Conservation (phyloP, 1,140 invertebrate genomes). For the Heliothis virescens region DNA sequence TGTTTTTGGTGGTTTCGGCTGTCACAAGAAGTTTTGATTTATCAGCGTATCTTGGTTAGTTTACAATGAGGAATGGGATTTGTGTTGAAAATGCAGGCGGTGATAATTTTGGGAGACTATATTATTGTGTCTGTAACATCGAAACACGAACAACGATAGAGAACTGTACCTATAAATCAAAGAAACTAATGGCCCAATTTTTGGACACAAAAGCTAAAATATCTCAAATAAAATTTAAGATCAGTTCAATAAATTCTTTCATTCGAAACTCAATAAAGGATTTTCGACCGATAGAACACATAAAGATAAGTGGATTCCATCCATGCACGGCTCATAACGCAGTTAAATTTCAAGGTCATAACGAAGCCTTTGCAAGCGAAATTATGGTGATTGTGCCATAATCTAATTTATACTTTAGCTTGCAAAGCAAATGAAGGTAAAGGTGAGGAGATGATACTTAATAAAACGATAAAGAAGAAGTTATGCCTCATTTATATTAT, state of each 20-base stretch:
- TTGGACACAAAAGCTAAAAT: background rate
- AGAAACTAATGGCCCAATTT: background rate
- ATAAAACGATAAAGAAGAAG: no score
- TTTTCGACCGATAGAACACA: slow-evolving; percentile 3
- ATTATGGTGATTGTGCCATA: slow-evolving; percentile 22
- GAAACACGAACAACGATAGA: no score
- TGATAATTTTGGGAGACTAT: background rate
- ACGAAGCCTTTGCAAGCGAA: slow-evolving; percentile 23
- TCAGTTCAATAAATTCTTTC: slow-evolving; percentile 13
- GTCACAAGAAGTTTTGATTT: slow-evolving; percentile 27
- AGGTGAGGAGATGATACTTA: background rate
- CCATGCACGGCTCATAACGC: background rate
- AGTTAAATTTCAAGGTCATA: slow-evolving; percentile 18
- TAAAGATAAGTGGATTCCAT: background rate
- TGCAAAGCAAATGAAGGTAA: background rate
- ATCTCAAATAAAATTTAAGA: background rate
- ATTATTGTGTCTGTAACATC: background rate
- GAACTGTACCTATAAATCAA: no score
- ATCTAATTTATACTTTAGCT: slow-evolving; percentile 27
- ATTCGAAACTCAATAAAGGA: slow-evolving; percentile 8
- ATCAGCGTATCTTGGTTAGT: slow-evolving; percentile 10
- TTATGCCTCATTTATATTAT: background rate
- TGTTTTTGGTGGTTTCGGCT: slow-evolving; percentile 21
- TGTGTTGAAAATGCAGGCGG: background rate
- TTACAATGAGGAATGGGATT: background rate